Evolutionary conservation across 1,140 invertebrate species (phyloP).

Genomic region (Drosophila cardini): DNA sequence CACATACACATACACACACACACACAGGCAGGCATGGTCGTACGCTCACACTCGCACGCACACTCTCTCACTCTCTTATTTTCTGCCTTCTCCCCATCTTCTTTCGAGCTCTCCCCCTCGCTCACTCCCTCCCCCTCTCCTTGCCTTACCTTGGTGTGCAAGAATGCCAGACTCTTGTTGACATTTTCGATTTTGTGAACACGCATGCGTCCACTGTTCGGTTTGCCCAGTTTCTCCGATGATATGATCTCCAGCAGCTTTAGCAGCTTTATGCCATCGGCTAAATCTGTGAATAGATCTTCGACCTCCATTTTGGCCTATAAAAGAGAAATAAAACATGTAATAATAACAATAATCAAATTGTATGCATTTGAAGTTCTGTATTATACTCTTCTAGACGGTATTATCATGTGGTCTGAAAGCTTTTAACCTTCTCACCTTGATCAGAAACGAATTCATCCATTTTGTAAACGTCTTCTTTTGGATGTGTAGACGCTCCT

Average conservation of each 20-base stretch:
- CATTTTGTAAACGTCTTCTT: conserved; percentile 99
- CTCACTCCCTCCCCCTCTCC: conserved; percentile 31
- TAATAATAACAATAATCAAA: background rate
- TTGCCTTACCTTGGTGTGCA: conserved; percentile 98
- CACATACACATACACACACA: background rate
- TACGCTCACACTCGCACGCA: too few species aligned
- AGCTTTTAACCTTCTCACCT: conserved; percentile 87
- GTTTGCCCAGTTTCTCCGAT: conserved; percentile 97
- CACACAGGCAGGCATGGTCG: too few species aligned
- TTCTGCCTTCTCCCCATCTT: background rate
- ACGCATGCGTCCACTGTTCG: conserved; percentile 98
- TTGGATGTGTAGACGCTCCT: conserved; percentile 98
- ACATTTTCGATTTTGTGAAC: conserved; percentile 99
- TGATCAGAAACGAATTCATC: conserved; percentile 99
- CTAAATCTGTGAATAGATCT: conserved; percentile 98
- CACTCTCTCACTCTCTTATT: conserved; percentile 9
- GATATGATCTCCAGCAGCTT: conserved; percentile 99
- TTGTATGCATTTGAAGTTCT: background rate
- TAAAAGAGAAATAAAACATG: conserved; percentile 31
- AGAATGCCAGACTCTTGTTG: conserved; percentile 98
- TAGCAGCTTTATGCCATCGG: conserved; percentile 97
- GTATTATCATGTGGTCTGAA: too few species aligned
- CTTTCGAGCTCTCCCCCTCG: background rate
- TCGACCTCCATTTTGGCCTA: conserved; percentile 98
- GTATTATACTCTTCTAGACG: background rate